These are phyloP conservation scores for Drosophila vallismaia DNA, from an alignment of 2,888 invertebrate species.

Conservation along the genomic window DNA sequence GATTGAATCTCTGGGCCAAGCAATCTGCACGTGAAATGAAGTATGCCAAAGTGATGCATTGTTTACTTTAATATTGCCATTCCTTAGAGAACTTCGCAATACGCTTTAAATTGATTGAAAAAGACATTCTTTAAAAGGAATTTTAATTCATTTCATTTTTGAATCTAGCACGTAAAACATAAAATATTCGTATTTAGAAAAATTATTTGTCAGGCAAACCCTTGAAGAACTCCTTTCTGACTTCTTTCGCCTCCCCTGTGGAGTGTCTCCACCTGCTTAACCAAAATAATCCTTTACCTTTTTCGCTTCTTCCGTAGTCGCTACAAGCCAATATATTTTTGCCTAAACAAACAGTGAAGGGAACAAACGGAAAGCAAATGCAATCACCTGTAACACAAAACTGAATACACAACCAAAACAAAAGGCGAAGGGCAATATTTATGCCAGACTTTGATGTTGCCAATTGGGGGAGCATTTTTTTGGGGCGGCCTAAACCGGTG, in stretches of 20 bases:
- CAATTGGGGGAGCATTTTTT: slow-evolving; percentile 51
- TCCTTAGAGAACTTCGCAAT: background rate
- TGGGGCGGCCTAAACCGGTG: slow-evolving; percentile 39
- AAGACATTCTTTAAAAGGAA: background rate
- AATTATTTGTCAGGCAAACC: slow-evolving; percentile 62
- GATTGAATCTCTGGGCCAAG: slow-evolving; percentile 38
- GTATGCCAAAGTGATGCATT: slow-evolving; percentile 12
- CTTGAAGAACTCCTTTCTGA: slow-evolving; percentile 15
- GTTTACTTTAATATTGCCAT: slow-evolving; percentile 14
- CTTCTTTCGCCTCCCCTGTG: slow-evolving; percentile 2
- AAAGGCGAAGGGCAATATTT: slow-evolving; percentile 57
- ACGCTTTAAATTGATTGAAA: background rate
- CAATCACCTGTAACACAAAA: slow-evolving; percentile 78
- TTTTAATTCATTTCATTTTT: background rate
- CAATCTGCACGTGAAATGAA: slow-evolving; percentile 37
- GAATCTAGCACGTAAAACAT: slow-evolving; percentile 31
- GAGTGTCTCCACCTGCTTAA: too few species aligned
- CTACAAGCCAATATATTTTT: slow-evolving; percentile 57
- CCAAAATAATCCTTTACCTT: slow-evolving; percentile 17
- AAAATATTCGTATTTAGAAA: slow-evolving; percentile 40
- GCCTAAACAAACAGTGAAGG: slow-evolving; percentile 64
- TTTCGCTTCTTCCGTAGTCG: slow-evolving; percentile 8
- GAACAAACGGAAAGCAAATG: slow-evolving; percentile 52
- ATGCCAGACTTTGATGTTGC: slow-evolving; percentile 71
- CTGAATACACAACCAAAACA: slow-evolving; percentile 67